phyloP scores from a whole-genome alignment of 2,113 vertebrate genomes.

The Chauna torquata region DNA sequence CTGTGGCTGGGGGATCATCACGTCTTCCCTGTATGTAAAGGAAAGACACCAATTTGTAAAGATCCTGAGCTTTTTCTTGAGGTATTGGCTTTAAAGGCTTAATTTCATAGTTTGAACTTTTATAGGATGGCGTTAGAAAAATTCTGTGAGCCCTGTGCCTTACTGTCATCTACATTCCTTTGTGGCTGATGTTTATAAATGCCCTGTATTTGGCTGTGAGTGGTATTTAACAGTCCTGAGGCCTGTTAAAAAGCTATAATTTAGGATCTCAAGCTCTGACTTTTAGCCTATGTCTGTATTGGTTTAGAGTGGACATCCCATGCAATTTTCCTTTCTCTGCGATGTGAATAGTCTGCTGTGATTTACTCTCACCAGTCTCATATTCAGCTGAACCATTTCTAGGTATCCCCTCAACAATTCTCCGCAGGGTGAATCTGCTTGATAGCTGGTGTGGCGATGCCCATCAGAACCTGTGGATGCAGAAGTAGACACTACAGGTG shows the following conservation, averaged over 20 bases:
- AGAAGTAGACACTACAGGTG: neutral
- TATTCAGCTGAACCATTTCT: neutral
- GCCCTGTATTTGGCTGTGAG: neutral
- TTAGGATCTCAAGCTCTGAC: neutral
- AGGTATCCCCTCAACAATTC: neutral
- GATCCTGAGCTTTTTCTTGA: neutral
- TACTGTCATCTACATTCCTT: neutral
- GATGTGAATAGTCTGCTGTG: neutral
- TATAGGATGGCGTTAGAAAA: neutral
- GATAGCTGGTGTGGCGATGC: neutral
- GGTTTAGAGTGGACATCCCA: neutral
- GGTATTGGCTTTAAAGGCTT: neutral
- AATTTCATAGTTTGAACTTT: neutral
- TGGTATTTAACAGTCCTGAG: neutral
- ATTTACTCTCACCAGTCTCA: neutral
- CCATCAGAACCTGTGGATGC: neutral
- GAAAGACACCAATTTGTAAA: neutral
- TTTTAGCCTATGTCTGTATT: neutral
- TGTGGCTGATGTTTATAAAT: neutral
- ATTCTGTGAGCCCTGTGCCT: neutral
- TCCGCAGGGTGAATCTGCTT: neutral
- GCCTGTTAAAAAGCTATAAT: neutral
- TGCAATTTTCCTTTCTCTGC: neutral
- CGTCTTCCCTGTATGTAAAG: accelerated
- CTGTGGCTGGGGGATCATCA: neutral